A percentile compares a stretch with the other conserved stretches of the same genome.
These are phyloP conservation scores for Solenopsis invicta DNA, from an alignment of 1,140 invertebrate genomes.

Conservation along the genomic window DNA sequence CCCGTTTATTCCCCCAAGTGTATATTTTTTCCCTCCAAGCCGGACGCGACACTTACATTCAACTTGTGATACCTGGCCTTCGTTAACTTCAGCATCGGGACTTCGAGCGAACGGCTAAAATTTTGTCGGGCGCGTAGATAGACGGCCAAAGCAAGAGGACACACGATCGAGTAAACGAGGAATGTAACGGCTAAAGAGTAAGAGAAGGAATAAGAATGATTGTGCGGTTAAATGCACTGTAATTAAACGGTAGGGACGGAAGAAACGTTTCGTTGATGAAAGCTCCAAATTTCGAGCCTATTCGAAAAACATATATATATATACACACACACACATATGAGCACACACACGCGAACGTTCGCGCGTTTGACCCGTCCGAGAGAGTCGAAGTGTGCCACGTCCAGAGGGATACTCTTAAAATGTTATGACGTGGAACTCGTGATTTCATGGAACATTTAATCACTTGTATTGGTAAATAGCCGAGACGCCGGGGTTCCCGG, in stretches of 20 bases:
- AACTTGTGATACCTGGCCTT: slow-evolving; percentile 29
- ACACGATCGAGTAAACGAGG: background rate
- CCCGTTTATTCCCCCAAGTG: slow-evolving; percentile 45
- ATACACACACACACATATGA: too few species aligned
- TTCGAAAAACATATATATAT: slow-evolving; percentile 65
- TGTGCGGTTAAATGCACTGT: slow-evolving; percentile 77
- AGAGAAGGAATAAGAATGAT: slow-evolving; percentile 59
- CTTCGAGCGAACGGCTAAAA: background rate
- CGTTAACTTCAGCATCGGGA: slow-evolving; percentile 61
- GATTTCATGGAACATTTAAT: slow-evolving; percentile 87
- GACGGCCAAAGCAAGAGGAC: background rate
- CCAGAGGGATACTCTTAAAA: slow-evolving; percentile 82
- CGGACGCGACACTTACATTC: slow-evolving; percentile 8
- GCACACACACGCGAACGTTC: background rate
- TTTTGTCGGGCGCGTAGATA: slow-evolving; percentile 8
- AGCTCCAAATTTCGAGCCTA: slow-evolving; percentile 81
- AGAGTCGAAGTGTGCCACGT: slow-evolving; percentile 72
- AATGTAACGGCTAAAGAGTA: background rate
- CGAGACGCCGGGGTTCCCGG: slow-evolving; percentile 78
- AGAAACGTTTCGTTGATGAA: slow-evolving; percentile 79
- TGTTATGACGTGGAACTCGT: slow-evolving; percentile 86
- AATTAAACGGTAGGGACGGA: slow-evolving; percentile 82
- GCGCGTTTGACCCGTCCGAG: slow-evolving; percentile 66
- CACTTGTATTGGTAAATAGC: slow-evolving; percentile 85
- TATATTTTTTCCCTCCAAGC: slow-evolving; percentile 39